A percentile compares a stretch with the other conserved stretches of the same genome.
Conservation (phyloP, 64 coral and sea anemone species). For the Dendrophyllia cribrosa region DNA sequence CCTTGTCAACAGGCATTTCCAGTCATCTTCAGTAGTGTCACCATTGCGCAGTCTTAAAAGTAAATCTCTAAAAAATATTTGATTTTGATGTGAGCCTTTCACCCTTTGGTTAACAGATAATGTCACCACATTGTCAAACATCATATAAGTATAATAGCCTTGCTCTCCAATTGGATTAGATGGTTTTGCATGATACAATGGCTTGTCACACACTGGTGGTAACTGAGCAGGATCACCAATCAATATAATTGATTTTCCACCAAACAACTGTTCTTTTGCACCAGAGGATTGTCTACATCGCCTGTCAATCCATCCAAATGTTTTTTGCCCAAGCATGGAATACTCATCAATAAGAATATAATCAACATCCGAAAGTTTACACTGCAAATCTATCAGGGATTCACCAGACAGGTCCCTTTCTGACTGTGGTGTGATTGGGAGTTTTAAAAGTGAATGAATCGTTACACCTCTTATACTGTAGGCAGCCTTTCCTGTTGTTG, state of each 20-base stretch:
- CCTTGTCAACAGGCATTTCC: not conserved
- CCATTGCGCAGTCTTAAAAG: not conserved
- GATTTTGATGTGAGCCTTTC: not conserved
- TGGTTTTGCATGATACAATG: not conserved
- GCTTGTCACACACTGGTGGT: slow-evolving; percentile 9
- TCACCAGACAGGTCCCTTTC: slow-evolving; percentile 39
- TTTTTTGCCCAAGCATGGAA: slow-evolving; percentile 63
- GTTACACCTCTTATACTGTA: slow-evolving; percentile 37
- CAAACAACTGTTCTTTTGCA: too few species aligned
- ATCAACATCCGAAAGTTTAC: slow-evolving; percentile 11
- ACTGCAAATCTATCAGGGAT: not conserved
- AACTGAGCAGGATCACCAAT: too few species aligned
- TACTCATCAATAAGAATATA: slow-evolving; percentile 70
- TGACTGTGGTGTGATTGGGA: slow-evolving; percentile 23
- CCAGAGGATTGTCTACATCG: too few species aligned
- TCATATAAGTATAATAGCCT: not conserved
- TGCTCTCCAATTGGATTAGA: not conserved
- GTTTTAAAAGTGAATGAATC: not conserved
- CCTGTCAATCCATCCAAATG: slow-evolving; percentile 74
- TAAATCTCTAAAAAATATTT: not conserved
- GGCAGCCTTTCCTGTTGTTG: slow-evolving; percentile 58
- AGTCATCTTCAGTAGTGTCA: not conserved
- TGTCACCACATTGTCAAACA: not conserved
- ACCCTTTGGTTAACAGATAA: not conserved
- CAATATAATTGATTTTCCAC: too few species aligned